Evolutionary conservation across 1,140 invertebrate genomes (phyloP), one percentile per base, ranked within the genome.

Genomic region (Trichomalopsis sarcophagae): DNA sequence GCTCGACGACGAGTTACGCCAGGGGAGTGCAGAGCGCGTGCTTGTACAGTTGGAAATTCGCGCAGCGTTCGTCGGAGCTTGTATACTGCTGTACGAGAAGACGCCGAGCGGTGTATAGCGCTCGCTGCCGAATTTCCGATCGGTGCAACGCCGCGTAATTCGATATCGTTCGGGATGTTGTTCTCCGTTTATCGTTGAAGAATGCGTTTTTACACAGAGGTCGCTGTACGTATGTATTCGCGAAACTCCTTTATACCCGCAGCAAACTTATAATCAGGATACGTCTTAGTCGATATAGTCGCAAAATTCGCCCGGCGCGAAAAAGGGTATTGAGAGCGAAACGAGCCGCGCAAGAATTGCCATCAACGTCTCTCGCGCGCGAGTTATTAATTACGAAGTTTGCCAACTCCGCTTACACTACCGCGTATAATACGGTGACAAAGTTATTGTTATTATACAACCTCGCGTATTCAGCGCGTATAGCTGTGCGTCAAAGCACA

Each of bases 321-420:
- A 79, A 79, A 79, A 27, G 14, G 4, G 30, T 33, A 69, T 69
- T 47, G 68, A 68, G 79, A 50, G 30, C 2, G 68, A 14, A 40
- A 62, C n/a, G 33, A 80, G 79, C 3, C 27, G 73, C 23, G 55
- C 55, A 21, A n/a, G 55, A 62, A 62, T 62, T 62, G 21, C 55
- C 55, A n/a, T 62, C 55, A 62, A 62, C 55, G 55, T n/a, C 21
- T 62, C 55, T 7, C 55, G 21, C 4, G 4, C 55, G 3, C 21
- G 23, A 27, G 27, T 23, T 71, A 71, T 71, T 71, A 71, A 71
- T 71, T 71, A 71, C 30, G 11, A 71, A 71, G 68, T 71, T 71
- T 71, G 23, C 68, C 68, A 9, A 71, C 30, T 33, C 14, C 17
- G 9, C 30, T 71, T 17, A 30, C 27, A 14, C 55, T 4, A 21